Base-by-base conservation (phyloP, 2,888 invertebrate genomes). In the Cylindroiulus punctatus region DNA sequence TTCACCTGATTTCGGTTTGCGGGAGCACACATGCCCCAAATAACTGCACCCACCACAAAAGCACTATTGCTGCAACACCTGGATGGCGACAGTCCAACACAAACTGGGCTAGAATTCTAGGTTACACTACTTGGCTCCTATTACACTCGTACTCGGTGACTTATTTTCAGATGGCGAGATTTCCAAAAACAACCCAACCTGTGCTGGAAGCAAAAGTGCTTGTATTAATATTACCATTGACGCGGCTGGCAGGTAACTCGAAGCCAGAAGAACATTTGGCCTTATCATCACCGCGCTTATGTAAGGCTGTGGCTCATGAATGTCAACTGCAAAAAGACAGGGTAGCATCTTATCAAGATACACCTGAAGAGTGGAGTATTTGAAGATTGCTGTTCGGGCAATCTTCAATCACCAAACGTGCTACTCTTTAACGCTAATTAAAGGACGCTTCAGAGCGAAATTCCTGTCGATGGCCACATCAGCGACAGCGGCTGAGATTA, bases 91-190 rank as follows among this genome's bases (percentile, higher is more conserved):
- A 14, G 76, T 76, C 76, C 76, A 76, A 76, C 26, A 76, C 0
- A 30, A 76, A 26, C 76, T 76, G 76, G 76, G 76, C 76, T 76
- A 76, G 30, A 30, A 76, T 76, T 76, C 76, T 76, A 26, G 76
- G 76, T 76, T 76, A 22, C 26, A 76, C 76, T 76, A 76, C 76
- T 76, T 76, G 76, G 76, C 76, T 76, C 76, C 76, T 30, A 76
- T 14, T 76, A 7, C n/a, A n/a, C n/a, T n/a, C n/a, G n/a, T n/a
- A n/a, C 76, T 76, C 14, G 76, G 0, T 30, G 22, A 30, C 76
- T 76, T 76, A 76, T 76, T 76, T 76, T 76, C 7, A 76, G 76
- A 76, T 14, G 0, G 7, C 14, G 30, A 76, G 22, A 30, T 76
- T 76, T 52, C 19, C 52, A n/a, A 52, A 52, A 52, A 1, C 12